Conservation (phyloP, 2,113 vertebrate genomes). For the Macaca nemestrina region DNA sequence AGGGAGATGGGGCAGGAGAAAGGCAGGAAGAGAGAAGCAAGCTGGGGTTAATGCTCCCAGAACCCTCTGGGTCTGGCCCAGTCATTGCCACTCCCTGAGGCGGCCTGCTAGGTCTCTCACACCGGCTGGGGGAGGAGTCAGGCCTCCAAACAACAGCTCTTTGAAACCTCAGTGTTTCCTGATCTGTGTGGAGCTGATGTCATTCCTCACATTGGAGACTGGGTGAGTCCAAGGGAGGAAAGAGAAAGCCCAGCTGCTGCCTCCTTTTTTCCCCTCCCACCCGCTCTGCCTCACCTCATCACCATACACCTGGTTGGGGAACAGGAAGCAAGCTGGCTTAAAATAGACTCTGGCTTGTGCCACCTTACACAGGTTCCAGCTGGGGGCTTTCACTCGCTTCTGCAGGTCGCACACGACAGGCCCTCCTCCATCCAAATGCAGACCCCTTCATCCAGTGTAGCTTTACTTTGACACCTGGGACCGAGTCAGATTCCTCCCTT, state of each 20-base stretch:
- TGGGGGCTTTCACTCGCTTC: accelerated
- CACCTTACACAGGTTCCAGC: background rate
- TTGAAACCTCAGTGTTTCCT: background rate
- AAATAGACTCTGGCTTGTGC: background rate
- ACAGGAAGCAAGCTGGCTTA: background rate
- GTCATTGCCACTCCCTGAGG: background rate
- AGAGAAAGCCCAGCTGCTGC: background rate
- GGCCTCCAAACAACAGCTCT: background rate
- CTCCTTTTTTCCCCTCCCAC: background rate
- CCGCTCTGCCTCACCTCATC: background rate
- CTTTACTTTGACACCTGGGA: background rate
- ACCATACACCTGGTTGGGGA: background rate
- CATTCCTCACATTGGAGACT: background rate
- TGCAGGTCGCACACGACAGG: background rate
- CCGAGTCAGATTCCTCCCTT: background rate
- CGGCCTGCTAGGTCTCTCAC: background rate
- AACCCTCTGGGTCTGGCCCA: background rate
- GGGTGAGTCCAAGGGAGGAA: background rate
- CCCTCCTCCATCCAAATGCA: background rate
- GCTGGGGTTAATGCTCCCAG: conserved; percentile 51
- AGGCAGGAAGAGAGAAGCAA: conserved; percentile 63
- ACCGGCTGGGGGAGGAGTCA: accelerated
- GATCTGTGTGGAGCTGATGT: background rate
- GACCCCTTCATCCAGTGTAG: background rate
- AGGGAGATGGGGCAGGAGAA: conserved; percentile 16